Evolutionary conservation across 1,140 invertebrate species (phyloP).

Genomic region (Camponotus pennsylvanicus): DNA sequence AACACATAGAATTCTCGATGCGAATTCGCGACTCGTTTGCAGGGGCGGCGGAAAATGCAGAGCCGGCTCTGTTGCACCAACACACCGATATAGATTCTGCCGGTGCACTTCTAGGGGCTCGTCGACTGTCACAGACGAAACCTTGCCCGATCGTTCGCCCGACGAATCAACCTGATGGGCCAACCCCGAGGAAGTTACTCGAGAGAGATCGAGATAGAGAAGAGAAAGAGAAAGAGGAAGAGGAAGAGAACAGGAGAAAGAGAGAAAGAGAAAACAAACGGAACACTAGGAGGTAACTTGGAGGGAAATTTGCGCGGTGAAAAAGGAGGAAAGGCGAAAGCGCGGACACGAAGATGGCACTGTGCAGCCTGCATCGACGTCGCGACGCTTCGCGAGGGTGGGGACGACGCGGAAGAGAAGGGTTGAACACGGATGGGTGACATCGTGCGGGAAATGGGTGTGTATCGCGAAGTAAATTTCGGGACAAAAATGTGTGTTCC

Average conservation of each 20-base stretch:
- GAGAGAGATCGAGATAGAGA: background rate
- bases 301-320: constrained; percentile 21
- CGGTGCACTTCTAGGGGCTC: constrained; percentile 45
- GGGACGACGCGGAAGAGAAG: constrained; percentile 23
- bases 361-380: constrained; percentile 51
- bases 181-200: constrained; percentile 29
- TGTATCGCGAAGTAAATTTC: constrained; percentile 59
- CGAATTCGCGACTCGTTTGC: constrained; percentile 15
- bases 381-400: constrained; percentile 8
- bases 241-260: background rate
- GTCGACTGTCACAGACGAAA: constrained; percentile 47
- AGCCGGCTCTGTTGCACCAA: constrained; percentile 47
- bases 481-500: constrained; percentile 49
- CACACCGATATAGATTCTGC: constrained; percentile 20
- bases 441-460: constrained; percentile 54
- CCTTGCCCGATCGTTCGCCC: constrained; percentile 31
- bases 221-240: background rate
- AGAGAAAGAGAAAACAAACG: background rate
- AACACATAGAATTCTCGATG: background rate
- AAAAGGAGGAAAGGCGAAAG: constrained; percentile 46
- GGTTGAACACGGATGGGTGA: constrained; percentile 39
- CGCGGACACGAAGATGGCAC: constrained; percentile 51
- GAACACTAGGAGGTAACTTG: background rate
- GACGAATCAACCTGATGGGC: constrained; percentile 61
- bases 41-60: constrained; percentile 24